Evolutionary conservation across 1,140 invertebrate genomes (phyloP), one percentile per base, ranked within the genome.

Genomic region (Papilio xuthus): DNA sequence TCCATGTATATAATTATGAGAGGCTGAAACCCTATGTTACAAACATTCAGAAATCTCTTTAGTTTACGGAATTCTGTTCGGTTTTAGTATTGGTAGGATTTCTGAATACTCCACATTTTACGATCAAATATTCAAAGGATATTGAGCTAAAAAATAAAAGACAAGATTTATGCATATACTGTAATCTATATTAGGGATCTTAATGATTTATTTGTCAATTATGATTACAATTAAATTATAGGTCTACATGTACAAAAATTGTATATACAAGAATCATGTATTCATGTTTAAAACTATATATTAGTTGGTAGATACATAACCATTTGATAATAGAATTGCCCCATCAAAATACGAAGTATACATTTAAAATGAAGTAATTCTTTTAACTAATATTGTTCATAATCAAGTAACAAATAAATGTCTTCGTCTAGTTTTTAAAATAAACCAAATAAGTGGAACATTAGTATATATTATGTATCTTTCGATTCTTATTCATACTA

Each of bases 161-260:
- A 28, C 74, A 53, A 76, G 28, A 60, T 26, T 81, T 81, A 79
- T 78, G 79, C 86, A 84, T 84, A 83, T 86, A 82, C 77, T 81
- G 83, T 82, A 84, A 84, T 86, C 87, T 89, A 90, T 90, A 91
- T 90, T 89, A 86, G 86, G 85, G 84, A 86, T 85, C 90, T 91
- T 91, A 90, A 84, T 82, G 73, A 82, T 90, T 86, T 85, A 89
- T 91, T 91, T 89, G 87, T 91, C 86, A 84, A 88, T 81, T 79
- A 79, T 87, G 83, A 88, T 84, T 85, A 89, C 87, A 85, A 88
- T 90, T 90, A 91, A 91, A 89, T 90, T 90, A 89, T 85, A 86
- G 84, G 82, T 88, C 86, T 90, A 90, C 83, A 90, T 89, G 87
- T 90, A 90, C 87, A 90, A 90, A 90, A 87, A 83, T 89, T 87